Conservation (phyloP, 2,888 invertebrate species). For the Chloromyia formosa region DNA sequence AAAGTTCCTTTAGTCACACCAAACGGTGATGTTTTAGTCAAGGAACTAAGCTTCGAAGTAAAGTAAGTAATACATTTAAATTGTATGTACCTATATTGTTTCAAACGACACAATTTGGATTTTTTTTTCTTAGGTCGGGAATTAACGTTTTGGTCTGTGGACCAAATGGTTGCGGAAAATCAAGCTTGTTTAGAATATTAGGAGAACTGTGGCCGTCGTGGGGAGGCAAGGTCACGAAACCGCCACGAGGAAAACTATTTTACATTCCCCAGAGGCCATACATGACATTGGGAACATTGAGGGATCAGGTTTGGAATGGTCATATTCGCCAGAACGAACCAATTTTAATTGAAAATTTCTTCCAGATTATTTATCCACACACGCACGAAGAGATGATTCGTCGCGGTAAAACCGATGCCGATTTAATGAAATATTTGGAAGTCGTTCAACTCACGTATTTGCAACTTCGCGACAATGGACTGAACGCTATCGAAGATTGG, state of each 20-base stretch:
- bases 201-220: constrained; percentile 98
- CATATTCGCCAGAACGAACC: not conserved
- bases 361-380: constrained; percentile 89
- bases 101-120: too few relatives aligned
- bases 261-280: constrained; percentile 94
- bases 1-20: constrained; percentile 95
- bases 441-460: constrained; percentile 87
- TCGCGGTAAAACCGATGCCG: constrained; percentile 79
- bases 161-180: constrained; percentile 98
- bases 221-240: constrained; percentile 93
- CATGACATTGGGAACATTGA: constrained; percentile 94
- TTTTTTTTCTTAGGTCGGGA: constrained; percentile 72
- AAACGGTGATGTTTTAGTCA: constrained; percentile 93
- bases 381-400: constrained; percentile 84
- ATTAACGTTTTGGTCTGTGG: constrained; percentile 98
- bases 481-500: constrained; percentile 97
- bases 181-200: constrained; percentile 93
- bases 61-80: constrained; percentile 64
- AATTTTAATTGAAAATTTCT: constrained; percentile 13
- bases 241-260: constrained; percentile 94
- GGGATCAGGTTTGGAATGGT: constrained; percentile 78
- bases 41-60: constrained; percentile 90
- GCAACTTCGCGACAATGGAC: constrained; percentile 83
- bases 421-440: constrained; percentile 79
- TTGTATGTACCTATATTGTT: not conserved